Conservation (phyloP, 2,113 vertebrate genomes). For the Hippocampus abdominalis region DNA sequence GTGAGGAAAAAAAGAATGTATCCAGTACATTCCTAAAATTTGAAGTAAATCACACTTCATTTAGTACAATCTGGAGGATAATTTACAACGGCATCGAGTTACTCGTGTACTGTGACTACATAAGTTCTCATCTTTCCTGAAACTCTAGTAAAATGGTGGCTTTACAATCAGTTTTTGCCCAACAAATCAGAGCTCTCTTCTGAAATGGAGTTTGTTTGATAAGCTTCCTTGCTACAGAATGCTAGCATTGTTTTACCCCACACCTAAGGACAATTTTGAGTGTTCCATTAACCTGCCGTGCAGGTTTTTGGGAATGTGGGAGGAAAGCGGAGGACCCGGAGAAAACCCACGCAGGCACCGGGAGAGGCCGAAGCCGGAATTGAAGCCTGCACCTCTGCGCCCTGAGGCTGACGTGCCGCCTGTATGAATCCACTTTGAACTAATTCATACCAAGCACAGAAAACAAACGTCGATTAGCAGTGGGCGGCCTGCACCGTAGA, state of each 20-base stretch:
- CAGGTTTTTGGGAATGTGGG: no score
- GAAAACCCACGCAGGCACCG: no score
- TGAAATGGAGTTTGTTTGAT: neutral
- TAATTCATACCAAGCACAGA: conserved; percentile 30
- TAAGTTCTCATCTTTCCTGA: neutral
- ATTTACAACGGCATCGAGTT: neutral
- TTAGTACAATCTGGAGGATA: neutral
- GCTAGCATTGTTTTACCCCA: neutral
- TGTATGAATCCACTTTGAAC: conserved; percentile 13
- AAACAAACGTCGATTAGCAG: conserved; percentile 21
- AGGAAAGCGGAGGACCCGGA: no score
- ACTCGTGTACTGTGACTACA: neutral
- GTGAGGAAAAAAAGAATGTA: neutral
- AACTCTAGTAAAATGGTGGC: neutral
- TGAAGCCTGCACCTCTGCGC: no score
- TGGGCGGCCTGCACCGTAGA: conserved; percentile 28
- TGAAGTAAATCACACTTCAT: neutral
- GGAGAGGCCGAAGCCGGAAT: no score
- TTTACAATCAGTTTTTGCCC: neutral
- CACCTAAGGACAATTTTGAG: no score
- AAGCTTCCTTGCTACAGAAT: neutral
- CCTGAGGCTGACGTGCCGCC: neutral
- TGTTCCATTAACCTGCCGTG: no score
- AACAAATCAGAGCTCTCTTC: neutral
- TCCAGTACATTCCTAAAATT: neutral